Base-by-base conservation (phyloP, 2,888 invertebrate genomes). In the Lepidochitona cinerea region DNA sequence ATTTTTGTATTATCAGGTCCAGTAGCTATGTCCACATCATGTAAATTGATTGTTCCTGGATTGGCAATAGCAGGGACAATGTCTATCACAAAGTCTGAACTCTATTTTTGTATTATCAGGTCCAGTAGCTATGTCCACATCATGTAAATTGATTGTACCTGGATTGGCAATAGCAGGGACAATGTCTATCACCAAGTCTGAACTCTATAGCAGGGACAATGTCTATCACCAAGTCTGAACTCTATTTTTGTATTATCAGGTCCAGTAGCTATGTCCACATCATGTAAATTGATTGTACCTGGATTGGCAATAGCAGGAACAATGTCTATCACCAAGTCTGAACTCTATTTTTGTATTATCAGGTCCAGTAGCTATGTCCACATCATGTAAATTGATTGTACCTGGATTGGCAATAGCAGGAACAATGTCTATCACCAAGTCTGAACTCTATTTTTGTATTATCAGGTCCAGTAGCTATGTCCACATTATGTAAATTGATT, bases 161-260 rank as follows among this genome's bases (percentile, higher is more conserved):
- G 92, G 92, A 5, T 88, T 92, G 26, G 89, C 90, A 12, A 90
- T 93, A 14, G 96, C 96, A 1, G 99, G 99, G 37, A 97, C 97
- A 70, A 95, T 99, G 73, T 99, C 99, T 26, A 95, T 99, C 77
- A 99, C 99, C 1, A 96, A 97, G 81, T 95, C 96, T 9, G 99
- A 99, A 91, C 94, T 99, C 82, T 99, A 98, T 93, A n/a, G 96
- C 96, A 1, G 99, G 99, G 37, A 97, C 97, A 70, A 95, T 99
- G 72, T 99, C 99, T 29, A 95, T 99, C 77, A 99, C 99, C 1
- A 96, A 97, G 81, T 95, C 96, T 9, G 99, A 99, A n/a, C n/a
- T n/a, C n/a, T n/a, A n/a, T n/a, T n/a, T n/a, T n/a, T n/a, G n/a
- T n/a, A n/a, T 18, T 9, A 41, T 7, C 70, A 92, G 91, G 91